phyloP scores from a whole-genome alignment of 2,113 vertebrate genomes.

The Psilopsiagon aymara region DNA sequence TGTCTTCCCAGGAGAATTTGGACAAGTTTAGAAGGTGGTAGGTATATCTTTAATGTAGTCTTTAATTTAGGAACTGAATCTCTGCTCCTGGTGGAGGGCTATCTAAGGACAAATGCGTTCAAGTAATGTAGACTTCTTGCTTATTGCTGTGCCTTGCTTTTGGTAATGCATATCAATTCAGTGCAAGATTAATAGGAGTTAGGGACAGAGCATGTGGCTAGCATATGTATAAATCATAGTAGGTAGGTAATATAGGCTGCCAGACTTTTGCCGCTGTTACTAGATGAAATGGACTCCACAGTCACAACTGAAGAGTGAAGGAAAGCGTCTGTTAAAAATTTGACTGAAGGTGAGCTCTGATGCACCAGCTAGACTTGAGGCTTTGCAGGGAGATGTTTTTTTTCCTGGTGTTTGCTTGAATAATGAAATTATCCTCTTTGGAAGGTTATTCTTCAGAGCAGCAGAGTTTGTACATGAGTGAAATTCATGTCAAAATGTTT shows the following conservation, averaged over 20 bases:
- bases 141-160: neutral
- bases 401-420: neutral
- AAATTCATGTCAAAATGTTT: slow-evolving; percentile 66
- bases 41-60: rapidly evolving
- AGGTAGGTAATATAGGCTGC: neutral
- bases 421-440: neutral
- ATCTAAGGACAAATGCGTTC: neutral
- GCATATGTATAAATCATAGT: neutral
- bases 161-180: neutral
- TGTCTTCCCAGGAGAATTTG: neutral
- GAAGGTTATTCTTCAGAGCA: slow-evolving; percentile 18
- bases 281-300: neutral
- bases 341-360: neutral
- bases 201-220: neutral
- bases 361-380: neutral
- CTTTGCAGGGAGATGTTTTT: neutral
- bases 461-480: neutral
- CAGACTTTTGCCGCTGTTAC: neutral
- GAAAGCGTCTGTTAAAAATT: neutral
- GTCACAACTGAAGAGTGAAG: neutral
- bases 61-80: neutral
- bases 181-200: neutral
- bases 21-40: neutral
- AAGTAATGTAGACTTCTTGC: neutral
- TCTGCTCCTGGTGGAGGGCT: neutral